These are phyloP conservation scores for Ivindomyrus marchei DNA, from an alignment of 2,113 vertebrate genomes.

Conservation along the genomic window DNA sequence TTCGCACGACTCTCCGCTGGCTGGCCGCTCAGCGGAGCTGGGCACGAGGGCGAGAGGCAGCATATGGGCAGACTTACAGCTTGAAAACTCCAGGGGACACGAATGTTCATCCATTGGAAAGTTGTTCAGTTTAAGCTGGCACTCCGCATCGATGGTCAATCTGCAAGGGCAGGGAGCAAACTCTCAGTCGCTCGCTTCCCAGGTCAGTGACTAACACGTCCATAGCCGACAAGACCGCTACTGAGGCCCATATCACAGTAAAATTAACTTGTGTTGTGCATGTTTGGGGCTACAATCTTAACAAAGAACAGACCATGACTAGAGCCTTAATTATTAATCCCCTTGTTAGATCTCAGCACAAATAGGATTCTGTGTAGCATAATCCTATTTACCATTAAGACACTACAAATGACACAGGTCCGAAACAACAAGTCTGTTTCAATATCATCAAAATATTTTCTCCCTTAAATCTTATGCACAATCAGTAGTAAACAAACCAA, in stretches of 20 bases:
- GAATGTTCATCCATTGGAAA: slow-evolving; percentile 99
- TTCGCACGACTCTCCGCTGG: not conserved
- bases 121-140: slow-evolving; percentile 96
- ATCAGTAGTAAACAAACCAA: not conserved
- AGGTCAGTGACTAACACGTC: not conserved
- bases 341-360: not conserved
- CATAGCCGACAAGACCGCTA: not conserved
- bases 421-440: not conserved
- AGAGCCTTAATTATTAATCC: not conserved
- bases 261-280: not conserved
- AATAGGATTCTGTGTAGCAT: not conserved
- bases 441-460: not conserved
- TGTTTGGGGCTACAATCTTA: not conserved
- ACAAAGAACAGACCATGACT: not conserved
- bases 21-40: slow-evolving; percentile 11
- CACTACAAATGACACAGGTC: not conserved
- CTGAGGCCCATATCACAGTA: not conserved
- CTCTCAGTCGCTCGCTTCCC: not conserved
- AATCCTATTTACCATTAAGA: not conserved
- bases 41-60: slow-evolving; percentile 1
- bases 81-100: slow-evolving; percentile 96
- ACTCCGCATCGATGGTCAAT: slow-evolving; percentile 96
- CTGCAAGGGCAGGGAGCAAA: slow-evolving; percentile 49
- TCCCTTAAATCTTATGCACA: not conserved
- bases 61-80: slow-evolving; percentile 80